These are phyloP conservation scores for Cordilura impudica DNA, from an alignment of 2,888 invertebrate genomes.

Conservation along the genomic window DNA sequence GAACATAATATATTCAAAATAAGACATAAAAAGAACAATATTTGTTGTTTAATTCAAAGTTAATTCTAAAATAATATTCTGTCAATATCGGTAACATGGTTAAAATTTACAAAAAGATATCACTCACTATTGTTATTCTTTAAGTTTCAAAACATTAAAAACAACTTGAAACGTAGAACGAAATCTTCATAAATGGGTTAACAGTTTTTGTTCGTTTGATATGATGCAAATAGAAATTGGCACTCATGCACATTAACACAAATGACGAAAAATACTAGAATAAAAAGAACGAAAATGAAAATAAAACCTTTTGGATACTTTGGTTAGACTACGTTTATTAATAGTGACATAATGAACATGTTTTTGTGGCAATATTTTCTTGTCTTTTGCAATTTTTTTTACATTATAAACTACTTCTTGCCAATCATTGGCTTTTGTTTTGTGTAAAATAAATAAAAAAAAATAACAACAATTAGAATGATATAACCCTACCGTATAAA, in stretches of 20 bases:
- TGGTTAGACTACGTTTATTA: neutral
- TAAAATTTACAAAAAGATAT: too few species aligned
- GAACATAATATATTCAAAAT: too few species aligned
- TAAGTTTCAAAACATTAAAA: too few species aligned
- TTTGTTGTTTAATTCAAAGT: too few species aligned
- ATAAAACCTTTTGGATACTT: neutral
- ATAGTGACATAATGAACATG: constrained; percentile 13
- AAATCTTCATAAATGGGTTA: too few species aligned
- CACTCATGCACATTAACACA: neutral
- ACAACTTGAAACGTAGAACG: too few species aligned
- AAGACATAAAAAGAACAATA: too few species aligned
- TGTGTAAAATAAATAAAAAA: neutral
- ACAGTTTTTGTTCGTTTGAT: neutral
- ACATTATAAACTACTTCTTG: neutral
- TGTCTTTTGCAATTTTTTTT: neutral
- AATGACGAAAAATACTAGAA: neutral
- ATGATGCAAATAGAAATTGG: neutral
- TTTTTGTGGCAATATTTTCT: neutral
- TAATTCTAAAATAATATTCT: too few species aligned
- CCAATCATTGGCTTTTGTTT: constrained; percentile 15
- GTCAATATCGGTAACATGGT: too few species aligned
- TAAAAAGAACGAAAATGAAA: neutral
- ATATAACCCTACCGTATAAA: neutral
- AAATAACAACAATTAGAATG: neutral
- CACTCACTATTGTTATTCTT: too few species aligned